A percentile compares a stretch with the other conserved stretches of the same genome.
phyloP scores from a whole-genome alignment of 92 coral and sea anemone genomes.

The Micromussa lordhowensis region DNA sequence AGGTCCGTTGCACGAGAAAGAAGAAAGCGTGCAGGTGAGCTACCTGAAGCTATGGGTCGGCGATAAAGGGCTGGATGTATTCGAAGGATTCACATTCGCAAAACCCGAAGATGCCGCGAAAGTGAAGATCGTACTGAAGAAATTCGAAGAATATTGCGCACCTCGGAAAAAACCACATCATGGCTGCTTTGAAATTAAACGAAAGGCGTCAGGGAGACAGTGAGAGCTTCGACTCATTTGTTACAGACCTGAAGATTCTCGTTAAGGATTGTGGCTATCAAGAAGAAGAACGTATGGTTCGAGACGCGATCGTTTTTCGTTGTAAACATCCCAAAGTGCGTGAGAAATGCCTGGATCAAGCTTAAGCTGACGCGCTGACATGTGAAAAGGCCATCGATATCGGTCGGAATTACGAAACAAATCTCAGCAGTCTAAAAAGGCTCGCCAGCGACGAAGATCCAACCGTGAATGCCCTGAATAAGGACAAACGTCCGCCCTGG shows the following conservation, averaged over 20 bases:
- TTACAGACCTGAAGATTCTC: constrained; percentile 32
- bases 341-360: constrained; percentile 11
- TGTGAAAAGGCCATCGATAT: neutral
- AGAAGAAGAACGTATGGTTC: constrained; percentile 12
- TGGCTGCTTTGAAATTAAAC: constrained; percentile 34
- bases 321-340: constrained; percentile 31
- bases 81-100: neutral
- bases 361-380: constrained; percentile 4
- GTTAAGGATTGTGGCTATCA: constrained; percentile 7
- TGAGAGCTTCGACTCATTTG: constrained; percentile 24
- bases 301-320: constrained; percentile 25
- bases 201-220: constrained; percentile 16
- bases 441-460: constrained; percentile 19
- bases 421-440: constrained; percentile 17
- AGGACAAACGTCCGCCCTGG: no score
- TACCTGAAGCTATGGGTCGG: neutral
- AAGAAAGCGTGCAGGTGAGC: neutral
- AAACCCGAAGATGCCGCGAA: no score
- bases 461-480: neutral
- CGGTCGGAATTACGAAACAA: neutral
- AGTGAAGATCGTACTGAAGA: no score
- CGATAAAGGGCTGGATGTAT: constrained; percentile 34
- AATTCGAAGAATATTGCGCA: constrained; percentile 37
- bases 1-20: constrained; percentile 18
- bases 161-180: constrained; percentile 40